Base-by-base conservation (phyloP, 1,140 invertebrate species). In the Ptiloglossa arizonensis region DNA sequence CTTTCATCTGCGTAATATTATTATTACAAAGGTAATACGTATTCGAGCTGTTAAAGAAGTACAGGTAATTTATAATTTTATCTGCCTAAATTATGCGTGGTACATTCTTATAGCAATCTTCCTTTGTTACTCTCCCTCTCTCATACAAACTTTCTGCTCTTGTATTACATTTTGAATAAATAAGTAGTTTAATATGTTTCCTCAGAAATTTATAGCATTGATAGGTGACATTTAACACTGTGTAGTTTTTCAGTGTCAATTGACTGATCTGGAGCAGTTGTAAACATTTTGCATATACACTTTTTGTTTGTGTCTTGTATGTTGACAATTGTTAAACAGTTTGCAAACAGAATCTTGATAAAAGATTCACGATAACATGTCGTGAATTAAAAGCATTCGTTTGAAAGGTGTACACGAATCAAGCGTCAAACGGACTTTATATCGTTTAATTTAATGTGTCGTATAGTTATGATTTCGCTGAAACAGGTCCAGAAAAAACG, bases 131-230 rank as follows among this genome's bases (percentile, higher is more conserved):
- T 27, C 5, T n/a, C 5, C 22, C 5, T 63, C n/a, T n/a, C 15
- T 0, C 5, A n/a, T 19, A 2, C 4, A n/a, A 17, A 38, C 52
- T 32, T n/a, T 8, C 6, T 24, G 4, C 1, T 19, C 13, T 52
- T 73, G 9, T 32, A 52, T 73, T 50, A 52, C 32, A 73, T 64
- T 73, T 63, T 64, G 17, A 63, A 29, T 6, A n/a, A 13, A 4
- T 32, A 38, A 11, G 2, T 38, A 50, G 29, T 17, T 13, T 24
- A 19, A 41, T 38, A n/a, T 6, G 22, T 24, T 8, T 50, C 17
- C 29, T 41, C 11, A 35, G 24, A 15, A 8, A 19, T 29, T n/a
- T 19, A 35, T 15, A 41, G 3, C 24, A 19, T n/a, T 15, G 4
- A n/a, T 38, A 9, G 9, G 22, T 38, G 17, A 22, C 19, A 29